Percentiles rank a stretch among this genome's conserved stretches.
Evolutionary conservation across 2,113 vertebrate genomes (phyloP).

Genomic region (Epinephelus moara): DNA sequence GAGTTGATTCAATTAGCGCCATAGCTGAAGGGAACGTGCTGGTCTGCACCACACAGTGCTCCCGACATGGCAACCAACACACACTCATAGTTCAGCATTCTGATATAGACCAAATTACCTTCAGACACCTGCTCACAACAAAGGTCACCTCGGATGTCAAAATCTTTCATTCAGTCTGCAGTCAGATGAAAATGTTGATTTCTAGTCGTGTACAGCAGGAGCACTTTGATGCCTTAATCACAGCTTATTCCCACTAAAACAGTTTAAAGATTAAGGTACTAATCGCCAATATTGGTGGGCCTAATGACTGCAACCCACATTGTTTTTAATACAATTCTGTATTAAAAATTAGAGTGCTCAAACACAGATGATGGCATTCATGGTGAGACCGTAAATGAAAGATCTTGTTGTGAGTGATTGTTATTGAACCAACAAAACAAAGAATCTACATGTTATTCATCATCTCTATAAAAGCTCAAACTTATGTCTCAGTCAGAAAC

Average conservation of each 20-base stretch:
- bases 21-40: constrained; percentile 6
- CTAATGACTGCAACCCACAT: neutral
- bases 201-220: neutral
- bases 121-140: constrained; percentile 5
- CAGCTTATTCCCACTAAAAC: neutral
- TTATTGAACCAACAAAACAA: neutral
- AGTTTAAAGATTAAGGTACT: neutral
- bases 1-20: constrained; percentile 38
- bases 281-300: neutral
- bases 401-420: neutral
- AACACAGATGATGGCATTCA: neutral
- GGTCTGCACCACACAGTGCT: constrained; percentile 16
- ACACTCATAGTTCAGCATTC: constrained; percentile 27
- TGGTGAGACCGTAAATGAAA: neutral
- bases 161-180: constrained; percentile 1
- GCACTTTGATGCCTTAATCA: neutral
- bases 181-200: constrained; percentile 2
- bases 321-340: neutral
- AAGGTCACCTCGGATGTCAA: constrained; percentile 34
- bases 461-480: neutral
- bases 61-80: neutral
- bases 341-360: neutral
- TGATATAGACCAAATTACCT: constrained; percentile 17
- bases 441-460: neutral
- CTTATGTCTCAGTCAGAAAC: neutral